Percentiles rank a stretch among this genome's conserved stretches.
phyloP scores from a whole-genome alignment of 2,888 invertebrate species.

The Diarsia dahlii region DNA sequence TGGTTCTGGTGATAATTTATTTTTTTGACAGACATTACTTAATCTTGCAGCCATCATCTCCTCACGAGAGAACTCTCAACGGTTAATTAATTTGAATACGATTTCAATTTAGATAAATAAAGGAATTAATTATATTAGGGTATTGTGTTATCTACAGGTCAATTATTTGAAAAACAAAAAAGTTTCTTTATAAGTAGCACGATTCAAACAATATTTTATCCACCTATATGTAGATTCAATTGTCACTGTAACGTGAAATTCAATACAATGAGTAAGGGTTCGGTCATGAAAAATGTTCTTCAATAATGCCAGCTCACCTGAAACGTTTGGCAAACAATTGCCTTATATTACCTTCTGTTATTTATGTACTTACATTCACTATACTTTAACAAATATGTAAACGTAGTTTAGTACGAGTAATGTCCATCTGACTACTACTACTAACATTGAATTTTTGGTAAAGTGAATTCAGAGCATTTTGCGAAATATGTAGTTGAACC shows the following conservation, averaged over 20 bases:
- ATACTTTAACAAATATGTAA: neutral
- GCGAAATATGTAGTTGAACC: neutral
- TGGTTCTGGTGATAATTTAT: too few species aligned
- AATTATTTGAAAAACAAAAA: neutral
- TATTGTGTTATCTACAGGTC: neutral
- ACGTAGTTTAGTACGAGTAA: neutral
- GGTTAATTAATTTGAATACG: too few species aligned
- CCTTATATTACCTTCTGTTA: conserved; percentile 36
- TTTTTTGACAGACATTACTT: too few species aligned
- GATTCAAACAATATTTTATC: neutral
- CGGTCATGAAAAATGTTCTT: conserved; percentile 22
- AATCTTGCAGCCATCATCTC: too few species aligned
- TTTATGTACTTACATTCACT: conserved; percentile 21
- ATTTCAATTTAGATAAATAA: too few species aligned
- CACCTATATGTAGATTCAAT: neutral
- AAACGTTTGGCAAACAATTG: conserved; percentile 27
- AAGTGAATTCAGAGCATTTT: neutral
- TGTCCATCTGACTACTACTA: neutral
- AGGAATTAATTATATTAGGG: too few species aligned
- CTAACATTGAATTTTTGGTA: neutral
- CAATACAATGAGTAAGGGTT: conserved; percentile 18
- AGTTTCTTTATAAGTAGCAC: neutral
- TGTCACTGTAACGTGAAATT: conserved; percentile 8
- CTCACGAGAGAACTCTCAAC: too few species aligned
- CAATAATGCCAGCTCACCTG: conserved; percentile 45